These are phyloP conservation scores for Rhamnusium bicolor DNA, from an alignment of 2,888 invertebrate species.

Conservation along the genomic window DNA sequence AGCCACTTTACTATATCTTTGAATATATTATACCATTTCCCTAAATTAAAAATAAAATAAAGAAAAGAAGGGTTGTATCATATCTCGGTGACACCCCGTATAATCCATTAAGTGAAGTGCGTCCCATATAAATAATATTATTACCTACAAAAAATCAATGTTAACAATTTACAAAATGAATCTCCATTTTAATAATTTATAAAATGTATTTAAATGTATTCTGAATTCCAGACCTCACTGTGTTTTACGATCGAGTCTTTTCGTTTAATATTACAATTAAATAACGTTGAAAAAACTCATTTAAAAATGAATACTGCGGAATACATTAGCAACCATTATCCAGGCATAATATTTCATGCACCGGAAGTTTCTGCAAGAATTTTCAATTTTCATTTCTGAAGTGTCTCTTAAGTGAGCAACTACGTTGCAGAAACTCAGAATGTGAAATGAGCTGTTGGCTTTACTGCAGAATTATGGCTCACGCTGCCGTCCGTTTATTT, in stretches of 20 bases:
- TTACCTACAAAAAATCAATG: no score
- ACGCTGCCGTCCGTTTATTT: conserved; percentile 19
- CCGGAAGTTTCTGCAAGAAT: neutral
- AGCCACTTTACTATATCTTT: no score
- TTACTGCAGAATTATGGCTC: neutral
- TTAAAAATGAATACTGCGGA: neutral
- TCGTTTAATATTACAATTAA: neutral
- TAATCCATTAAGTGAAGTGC: no score
- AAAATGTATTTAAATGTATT: no score
- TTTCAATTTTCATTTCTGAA: neutral
- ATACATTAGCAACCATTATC: neutral
- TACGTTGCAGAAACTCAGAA: neutral
- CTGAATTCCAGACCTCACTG: no score
- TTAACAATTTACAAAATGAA: no score
- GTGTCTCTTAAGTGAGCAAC: neutral
- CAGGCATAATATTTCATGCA: neutral
- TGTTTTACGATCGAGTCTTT: neutral
- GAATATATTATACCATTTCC: no score
- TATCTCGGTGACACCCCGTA: no score
- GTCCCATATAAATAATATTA: no score
- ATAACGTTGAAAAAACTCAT: neutral
- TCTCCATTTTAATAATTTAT: no score
- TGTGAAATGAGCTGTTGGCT: neutral
- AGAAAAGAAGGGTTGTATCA: no score
- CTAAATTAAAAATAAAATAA: no score